These are phyloP conservation scores for Philonicus albiceps DNA, from an alignment of 2,888 invertebrate species.

Conservation along the genomic window DNA sequence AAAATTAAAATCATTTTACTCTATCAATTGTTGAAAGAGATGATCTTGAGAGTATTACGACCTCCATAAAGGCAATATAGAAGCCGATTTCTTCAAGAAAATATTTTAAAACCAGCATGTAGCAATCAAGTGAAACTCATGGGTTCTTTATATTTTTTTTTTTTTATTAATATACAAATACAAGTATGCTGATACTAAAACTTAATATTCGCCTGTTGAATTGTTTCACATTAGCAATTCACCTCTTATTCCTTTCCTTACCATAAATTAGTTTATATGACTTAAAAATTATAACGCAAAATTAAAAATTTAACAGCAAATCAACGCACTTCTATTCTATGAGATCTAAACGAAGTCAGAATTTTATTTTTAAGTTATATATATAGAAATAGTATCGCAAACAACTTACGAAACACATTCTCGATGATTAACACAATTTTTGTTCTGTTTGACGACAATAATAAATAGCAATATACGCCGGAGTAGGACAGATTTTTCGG, in stretches of 20 bases:
- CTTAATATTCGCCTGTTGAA: slow-evolving; percentile 7
- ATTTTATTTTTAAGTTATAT: neutral
- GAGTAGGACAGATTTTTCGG: neutral
- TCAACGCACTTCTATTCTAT: neutral
- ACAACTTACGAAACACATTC: neutral
- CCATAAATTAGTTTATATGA: neutral
- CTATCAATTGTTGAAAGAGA: neutral
- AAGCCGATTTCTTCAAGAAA: neutral
- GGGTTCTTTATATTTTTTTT: neutral
- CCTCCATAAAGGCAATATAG: no score
- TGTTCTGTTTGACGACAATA: neutral
- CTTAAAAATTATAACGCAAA: neutral
- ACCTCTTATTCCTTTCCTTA: neutral
- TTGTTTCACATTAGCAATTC: neutral
- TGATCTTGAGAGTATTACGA: no score
- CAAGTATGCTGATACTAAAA: slow-evolving; percentile 29
- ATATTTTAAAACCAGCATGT: neutral
- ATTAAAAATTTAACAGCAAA: slow-evolving; percentile 20
- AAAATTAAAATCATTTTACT: neutral
- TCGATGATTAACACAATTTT: neutral
- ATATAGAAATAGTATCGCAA: neutral
- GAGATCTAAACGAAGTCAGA: neutral
- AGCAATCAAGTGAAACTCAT: neutral
- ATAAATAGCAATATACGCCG: neutral
- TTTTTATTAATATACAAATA: slow-evolving; percentile 42